Evolutionary conservation across 2,888 invertebrate species (phyloP), one percentile per base, ranked within the genome.

Genomic region (Oegoconia quadripuncta): DNA sequence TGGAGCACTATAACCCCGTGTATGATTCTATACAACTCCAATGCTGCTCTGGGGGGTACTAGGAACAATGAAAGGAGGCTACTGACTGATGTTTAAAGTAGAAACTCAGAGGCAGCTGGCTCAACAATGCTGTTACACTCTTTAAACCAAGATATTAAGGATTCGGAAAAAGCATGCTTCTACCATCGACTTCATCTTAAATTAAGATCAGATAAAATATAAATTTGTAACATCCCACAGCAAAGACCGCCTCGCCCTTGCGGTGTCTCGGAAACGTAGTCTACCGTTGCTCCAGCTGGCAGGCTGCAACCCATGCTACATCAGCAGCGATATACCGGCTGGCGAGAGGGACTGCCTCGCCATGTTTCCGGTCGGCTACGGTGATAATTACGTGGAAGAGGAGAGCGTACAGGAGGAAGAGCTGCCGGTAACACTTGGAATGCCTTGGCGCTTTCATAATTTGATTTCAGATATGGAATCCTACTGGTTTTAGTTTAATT

Each of bases 341-440:
- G 87, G 86, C 0, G 82, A 84, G 47, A 51, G 57, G 1, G 87
- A 87, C 48, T 84, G 86, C 37, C 71, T 83, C 9, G 42, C 64
- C 0, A 50, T 87, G 47, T 87, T 87, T 59, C 86, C 87, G 0
- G 86, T 87, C 0, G 86, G 83, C 0, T 86, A 87, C 39, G 86
- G 76, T 0, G 87, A 87, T 36, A 75, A 80, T 0, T 80, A 69
- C 30, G 59, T 58, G 1, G 26, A 28, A 2, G 25, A 17, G 12
- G 25, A 12, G 6, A 29, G 15, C 7, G 13, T 30, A 5, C 8
- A 23, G 9, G 27, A 28, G 18, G 70, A 70, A 27, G 66, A 67
- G 37, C 27, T 51, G 3, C 48, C 22, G 42, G 57, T 59, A 39
- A 22, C n/a, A n/a, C n/a, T n/a, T n/a, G n/a, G 39, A n/a, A 12